Evolutionary conservation across 2,113 vertebrate species (phyloP).

Genomic region (Maccullochella peelii): DNA sequence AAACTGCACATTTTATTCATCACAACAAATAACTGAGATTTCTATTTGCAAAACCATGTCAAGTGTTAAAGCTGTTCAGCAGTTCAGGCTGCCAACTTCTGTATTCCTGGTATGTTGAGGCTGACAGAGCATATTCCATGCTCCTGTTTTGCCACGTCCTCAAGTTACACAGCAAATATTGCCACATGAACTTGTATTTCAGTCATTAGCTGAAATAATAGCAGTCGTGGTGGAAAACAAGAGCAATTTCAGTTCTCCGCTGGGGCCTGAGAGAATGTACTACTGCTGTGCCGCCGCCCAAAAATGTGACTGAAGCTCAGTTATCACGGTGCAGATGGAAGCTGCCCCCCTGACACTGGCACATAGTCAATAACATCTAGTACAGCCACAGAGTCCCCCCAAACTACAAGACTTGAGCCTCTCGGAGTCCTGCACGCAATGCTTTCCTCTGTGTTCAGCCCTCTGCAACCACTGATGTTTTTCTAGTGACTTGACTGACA

Average conservation of each 20-base stretch:
- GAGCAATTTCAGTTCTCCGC: slow-evolving; percentile 66
- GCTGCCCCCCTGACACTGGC: slow-evolving; percentile 68
- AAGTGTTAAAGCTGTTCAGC: not conserved
- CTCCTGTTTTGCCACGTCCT: slow-evolving; percentile 46
- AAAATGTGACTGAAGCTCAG: slow-evolving; percentile 56
- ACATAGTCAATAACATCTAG: not conserved
- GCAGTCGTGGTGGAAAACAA: slow-evolving; percentile 64
- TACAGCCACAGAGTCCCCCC: not conserved
- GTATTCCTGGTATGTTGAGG: slow-evolving; percentile 28
- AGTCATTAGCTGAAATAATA: slow-evolving; percentile 58
- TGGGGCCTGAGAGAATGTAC: slow-evolving; percentile 62
- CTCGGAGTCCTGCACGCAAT: slow-evolving; percentile 45
- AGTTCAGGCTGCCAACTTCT: not conserved
- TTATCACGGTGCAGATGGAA: slow-evolving; percentile 70
- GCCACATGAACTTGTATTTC: slow-evolving; percentile 64
- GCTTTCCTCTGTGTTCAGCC: slow-evolving; percentile 58
- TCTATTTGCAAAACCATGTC: not conserved
- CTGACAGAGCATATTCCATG: slow-evolving; percentile 35
- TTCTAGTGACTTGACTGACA: slow-evolving; percentile 50
- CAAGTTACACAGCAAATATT: slow-evolving; percentile 58
- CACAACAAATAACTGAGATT: not conserved
- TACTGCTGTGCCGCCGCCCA: slow-evolving; percentile 26
- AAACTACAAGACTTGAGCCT: not conserved
- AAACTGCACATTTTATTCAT: not conserved
- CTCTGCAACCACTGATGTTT: slow-evolving; percentile 50